Evolutionary conservation across 2,113 vertebrate genomes (phyloP), one percentile per base, ranked within the genome.

Genomic region (Dermatemys mawii): DNA sequence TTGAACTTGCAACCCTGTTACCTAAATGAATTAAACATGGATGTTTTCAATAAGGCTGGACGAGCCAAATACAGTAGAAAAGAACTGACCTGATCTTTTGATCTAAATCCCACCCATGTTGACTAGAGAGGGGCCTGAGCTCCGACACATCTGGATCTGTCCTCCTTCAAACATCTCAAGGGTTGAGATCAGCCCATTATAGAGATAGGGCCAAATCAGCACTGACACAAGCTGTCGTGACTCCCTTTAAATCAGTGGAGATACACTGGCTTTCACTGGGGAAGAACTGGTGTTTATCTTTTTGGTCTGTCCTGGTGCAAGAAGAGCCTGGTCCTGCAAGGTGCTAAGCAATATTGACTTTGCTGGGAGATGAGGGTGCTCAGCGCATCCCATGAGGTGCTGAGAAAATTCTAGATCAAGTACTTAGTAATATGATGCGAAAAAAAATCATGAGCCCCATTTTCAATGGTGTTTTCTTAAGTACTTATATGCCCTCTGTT

Each of bases 1-100:
- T 95, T 95, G 87, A 97, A 92, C n/a, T 86, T 83, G 38, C 14
- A 83, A 92, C 35, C 24, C 90, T 41, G 51, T 60, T 85, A 84
- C 26, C 32, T 60, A 67, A 4, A 84, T 83, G 17, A 94, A 48
- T 12, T 49, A 32, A 88, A 38, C 24, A 35, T 2, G 8, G 24
- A 84, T 46, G 11, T 76, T 76, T 76, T 44, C 73, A 76, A 41
- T 75, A 27, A 75, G 24, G 41, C 73, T 44, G 41, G 41, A 27
- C 12, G 5, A 76, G 7, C 26, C 24, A 76, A 21, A 46, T 76
- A 22, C 19, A 46, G 32, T 57, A 17, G 26, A 70, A 53, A 63
- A 26, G 17, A 41, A 38, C 24, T 7, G 44, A 76, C 41, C 24
- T 26, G 24, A 46, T 44, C 38, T 24, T 76, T 46, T 76, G 73